Evolutionary conservation across 1,140 invertebrate species (phyloP), one percentile per base, ranked within the genome.

Genomic region (Oryzaephilus surinamensis): DNA sequence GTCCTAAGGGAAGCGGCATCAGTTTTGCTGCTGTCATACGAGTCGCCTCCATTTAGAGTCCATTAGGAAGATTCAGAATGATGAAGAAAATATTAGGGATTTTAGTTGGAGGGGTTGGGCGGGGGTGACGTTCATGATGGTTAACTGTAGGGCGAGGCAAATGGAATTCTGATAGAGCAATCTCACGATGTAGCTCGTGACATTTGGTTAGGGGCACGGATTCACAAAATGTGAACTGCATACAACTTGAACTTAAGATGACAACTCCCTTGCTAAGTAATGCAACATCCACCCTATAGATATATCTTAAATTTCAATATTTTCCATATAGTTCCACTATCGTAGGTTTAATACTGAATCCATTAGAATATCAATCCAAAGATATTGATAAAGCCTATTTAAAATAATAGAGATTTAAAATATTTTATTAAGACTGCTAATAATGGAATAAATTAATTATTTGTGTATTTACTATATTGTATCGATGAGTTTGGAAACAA

Each of bases 41-140:
- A 50, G 45, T 50, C 45, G 48, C 41, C 33, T 45, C 46, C 46
- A 48, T 48, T 48, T 48, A 48, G 46, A 48, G 46, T 48, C 46
- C 46, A 48, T 48, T 48, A 48, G 46, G 43, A 46, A 43, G 47
- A 50, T 50, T 47, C 42, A 32, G 41, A 33, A 43, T 46, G 44
- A 46, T 46, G 48, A 41, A 46, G 48, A 45, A 50, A 43, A 47
- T 47, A 50, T 50, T 43, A 42, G 35, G 45, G 45, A 43, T 43
- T 43, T 43, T 14, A 29, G n/a, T n/a, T 37, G 27, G 36, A 40
- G 36, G 16, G 34, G 35, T 14, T 35, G 21, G 20, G 26, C 10
- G 24, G 16, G 41, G 35, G 16, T 30, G 24, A 6, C n/a, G n/a
- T n/a, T n/a, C n/a, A n/a, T n/a, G n/a, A n/a, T n/a, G n/a, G n/a